A percentile compares a stretch with the other conserved stretches of the same genome.
Evolutionary conservation across 2,888 invertebrate species (phyloP).

Genomic region (Brenthis daphne): DNA sequence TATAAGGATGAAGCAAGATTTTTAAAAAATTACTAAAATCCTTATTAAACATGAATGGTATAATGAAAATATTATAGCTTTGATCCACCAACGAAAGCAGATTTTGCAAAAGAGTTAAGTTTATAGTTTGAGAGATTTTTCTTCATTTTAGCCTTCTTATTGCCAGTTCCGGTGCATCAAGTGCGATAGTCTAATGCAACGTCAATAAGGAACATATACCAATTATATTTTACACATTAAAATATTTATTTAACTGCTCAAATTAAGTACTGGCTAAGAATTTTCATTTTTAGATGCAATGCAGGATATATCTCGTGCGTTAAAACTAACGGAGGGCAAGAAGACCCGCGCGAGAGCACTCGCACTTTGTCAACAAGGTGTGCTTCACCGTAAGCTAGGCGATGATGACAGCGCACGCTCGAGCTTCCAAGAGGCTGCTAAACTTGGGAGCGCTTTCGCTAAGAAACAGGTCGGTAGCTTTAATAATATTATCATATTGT

Average conservation of each 20-base stretch:
- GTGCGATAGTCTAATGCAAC: too few relatives aligned
- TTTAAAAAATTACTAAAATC: too few relatives aligned
- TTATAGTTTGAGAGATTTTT: too few relatives aligned
- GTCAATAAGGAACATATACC: too few relatives aligned
- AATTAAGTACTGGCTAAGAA: neutral
- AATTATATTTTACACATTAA: too few relatives aligned
- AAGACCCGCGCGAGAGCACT: constrained; percentile 87
- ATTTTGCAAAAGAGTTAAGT: too few relatives aligned
- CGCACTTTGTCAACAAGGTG: constrained; percentile 92
- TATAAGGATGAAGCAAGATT: too few relatives aligned
- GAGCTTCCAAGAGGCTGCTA: constrained; percentile 90
- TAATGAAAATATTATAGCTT: too few relatives aligned
- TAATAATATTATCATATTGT: neutral
- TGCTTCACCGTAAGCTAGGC: constrained; percentile 87
- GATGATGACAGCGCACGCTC: constrained; percentile 85
- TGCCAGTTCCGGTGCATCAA: too few relatives aligned
- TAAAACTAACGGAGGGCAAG: constrained; percentile 84
- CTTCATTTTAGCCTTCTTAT: too few relatives aligned
- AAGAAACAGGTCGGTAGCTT: constrained; percentile 84
- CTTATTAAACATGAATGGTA: too few relatives aligned
- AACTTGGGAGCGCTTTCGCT: constrained; percentile 93
- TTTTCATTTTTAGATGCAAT: constrained; percentile 84
- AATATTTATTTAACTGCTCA: neutral
- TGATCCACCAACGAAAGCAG: too few relatives aligned
- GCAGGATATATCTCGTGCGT: constrained; percentile 87